phyloP scores from a whole-genome alignment of 1,140 invertebrate species.

The Calephelis virginiensis region DNA sequence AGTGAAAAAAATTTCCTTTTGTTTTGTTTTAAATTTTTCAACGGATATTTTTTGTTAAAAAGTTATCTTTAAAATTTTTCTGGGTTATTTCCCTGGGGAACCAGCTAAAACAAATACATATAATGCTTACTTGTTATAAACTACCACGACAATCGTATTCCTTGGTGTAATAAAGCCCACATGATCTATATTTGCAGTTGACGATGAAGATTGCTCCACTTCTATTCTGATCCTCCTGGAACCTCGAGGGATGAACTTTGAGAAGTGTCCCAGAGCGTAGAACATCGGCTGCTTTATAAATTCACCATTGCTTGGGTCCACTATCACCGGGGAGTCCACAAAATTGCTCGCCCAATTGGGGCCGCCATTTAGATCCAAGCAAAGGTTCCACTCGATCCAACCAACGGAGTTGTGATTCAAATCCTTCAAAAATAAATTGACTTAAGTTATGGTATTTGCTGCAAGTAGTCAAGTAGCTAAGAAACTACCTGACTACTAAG shows the following conservation, averaged over 20 bases:
- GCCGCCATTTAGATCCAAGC: conserved; percentile 86
- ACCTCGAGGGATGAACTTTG: conserved; percentile 85
- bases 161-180: conserved; percentile 49
- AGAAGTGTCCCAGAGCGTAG: conserved; percentile 92
- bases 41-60: no score
- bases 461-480: no score
- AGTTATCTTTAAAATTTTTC: no score
- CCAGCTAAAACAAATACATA: no score
- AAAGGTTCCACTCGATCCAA: conserved; percentile 95
- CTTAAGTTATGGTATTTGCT: no score
- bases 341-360: conserved; percentile 88
- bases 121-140: conserved; percentile 49
- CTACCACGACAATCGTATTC: conserved; percentile 42
- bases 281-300: conserved; percentile 94
- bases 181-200: conserved; percentile 28
- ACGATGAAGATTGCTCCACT: conserved; percentile 31
- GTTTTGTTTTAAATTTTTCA: no score
- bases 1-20: no score
- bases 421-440: conserved; percentile 79
- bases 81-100: no score
- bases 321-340: conserved; percentile 89
- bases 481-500: no score
- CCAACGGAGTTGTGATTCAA: conserved; percentile 84
- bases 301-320: conserved; percentile 80
- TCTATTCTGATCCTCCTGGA: conserved; percentile 75